Percentiles rank a stretch among this genome's conserved stretches.
These are phyloP conservation scores for Aphodius granarius DNA, from an alignment of 2,888 invertebrate genomes.

Conservation along the genomic window DNA sequence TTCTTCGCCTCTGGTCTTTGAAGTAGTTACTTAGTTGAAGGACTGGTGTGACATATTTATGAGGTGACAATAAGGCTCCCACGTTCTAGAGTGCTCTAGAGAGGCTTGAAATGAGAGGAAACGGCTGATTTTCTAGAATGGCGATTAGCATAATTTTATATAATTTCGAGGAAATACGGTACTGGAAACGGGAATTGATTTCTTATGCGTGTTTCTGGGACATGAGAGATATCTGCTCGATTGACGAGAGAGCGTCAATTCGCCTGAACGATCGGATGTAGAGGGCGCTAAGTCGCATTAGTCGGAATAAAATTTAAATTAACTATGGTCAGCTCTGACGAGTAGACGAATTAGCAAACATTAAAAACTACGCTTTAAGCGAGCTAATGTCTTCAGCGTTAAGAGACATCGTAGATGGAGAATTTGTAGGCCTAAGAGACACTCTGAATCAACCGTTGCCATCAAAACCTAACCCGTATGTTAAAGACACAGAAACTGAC, in stretches of 20 bases:
- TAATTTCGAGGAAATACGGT: not conserved
- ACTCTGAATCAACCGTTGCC: slow-evolving; percentile 81
- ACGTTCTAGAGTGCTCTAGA: not conserved
- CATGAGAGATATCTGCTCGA: not conserved
- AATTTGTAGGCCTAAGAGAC: slow-evolving; percentile 82
- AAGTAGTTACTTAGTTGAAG: not conserved
- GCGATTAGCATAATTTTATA: not conserved
- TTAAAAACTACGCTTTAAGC: slow-evolving; percentile 77
- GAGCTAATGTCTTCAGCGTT: slow-evolving; percentile 86
- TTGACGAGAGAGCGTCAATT: no score
- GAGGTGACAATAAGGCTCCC: not conserved
- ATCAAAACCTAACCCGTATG: slow-evolving; percentile 45
- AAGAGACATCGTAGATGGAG: slow-evolving; percentile 83
- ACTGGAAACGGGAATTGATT: slow-evolving; percentile 4
- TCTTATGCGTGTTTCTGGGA: not conserved
- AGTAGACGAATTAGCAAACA: slow-evolving; percentile 81
- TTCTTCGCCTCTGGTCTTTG: not conserved
- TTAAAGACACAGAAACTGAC: slow-evolving; percentile 34
- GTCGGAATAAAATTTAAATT: no score
- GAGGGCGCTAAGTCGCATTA: no score
- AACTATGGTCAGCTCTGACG: no score
- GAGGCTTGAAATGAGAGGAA: not conserved
- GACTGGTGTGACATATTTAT: not conserved
- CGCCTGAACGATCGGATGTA: no score
- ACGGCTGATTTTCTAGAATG: not conserved